Evolutionary conservation across 2,888 invertebrate genomes (phyloP).

Genomic region (Bombylius major): DNA sequence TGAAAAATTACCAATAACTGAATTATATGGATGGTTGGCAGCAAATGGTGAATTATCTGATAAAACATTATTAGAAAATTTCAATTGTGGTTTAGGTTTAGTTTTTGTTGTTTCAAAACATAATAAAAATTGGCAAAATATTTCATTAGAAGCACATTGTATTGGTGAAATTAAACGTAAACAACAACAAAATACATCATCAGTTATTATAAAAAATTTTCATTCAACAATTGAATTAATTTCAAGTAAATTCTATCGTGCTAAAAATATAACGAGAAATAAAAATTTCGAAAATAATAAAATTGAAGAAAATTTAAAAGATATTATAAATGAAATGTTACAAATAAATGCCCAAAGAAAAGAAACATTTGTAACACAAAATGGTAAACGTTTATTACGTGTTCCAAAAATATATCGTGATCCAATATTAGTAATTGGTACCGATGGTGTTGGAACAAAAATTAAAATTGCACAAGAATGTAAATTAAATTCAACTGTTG

Average conservation of each 20-base stretch:
- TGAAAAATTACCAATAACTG: constrained; percentile 54
- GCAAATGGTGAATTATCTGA: constrained; percentile 59
- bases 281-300: not conserved
- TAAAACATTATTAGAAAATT: constrained; percentile 73
- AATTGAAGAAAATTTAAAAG: not conserved
- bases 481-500: constrained; percentile 66
- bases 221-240: constrained; percentile 46
- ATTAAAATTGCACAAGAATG: constrained; percentile 78
- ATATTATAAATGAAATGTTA: not conserved
- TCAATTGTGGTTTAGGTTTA: constrained; percentile 93
- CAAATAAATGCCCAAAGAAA: constrained; percentile 16
- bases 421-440: constrained; percentile 83
- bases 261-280: not conserved
- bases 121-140: constrained; percentile 38
- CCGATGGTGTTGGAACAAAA: constrained; percentile 98
- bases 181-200: not conserved
- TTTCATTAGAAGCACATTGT: constrained; percentile 34
- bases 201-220: constrained; percentile 53
- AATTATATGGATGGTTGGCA: constrained; percentile 83
- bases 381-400: constrained; percentile 29
- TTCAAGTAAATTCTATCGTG: constrained; percentile 20
- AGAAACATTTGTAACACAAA: constrained; percentile 20
- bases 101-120: constrained; percentile 56
- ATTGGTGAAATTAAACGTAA: constrained; percentile 37
- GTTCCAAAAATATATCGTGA: constrained; percentile 42